Conservation (phyloP, 1,140 invertebrate species). For the Drosophila lacertosa region DNA sequence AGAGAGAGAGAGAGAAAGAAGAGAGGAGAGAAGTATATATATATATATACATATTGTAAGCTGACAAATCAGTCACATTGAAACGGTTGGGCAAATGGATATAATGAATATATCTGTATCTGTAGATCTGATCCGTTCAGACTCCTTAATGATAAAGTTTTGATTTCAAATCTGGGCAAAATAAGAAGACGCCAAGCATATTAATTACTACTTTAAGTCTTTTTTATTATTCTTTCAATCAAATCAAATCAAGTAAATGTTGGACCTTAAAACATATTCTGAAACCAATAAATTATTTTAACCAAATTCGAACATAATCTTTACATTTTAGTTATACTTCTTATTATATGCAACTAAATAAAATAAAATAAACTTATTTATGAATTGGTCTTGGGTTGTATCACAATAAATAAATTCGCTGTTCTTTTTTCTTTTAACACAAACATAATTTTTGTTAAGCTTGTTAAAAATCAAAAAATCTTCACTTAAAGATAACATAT, state of each 20-base stretch:
- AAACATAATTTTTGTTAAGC: no score
- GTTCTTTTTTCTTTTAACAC: no score
- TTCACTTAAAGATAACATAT: no score
- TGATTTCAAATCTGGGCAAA: conserved; percentile 59
- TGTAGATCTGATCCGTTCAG: conserved; percentile 44
- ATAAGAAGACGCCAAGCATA: conserved; percentile 53
- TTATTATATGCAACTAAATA: conserved; percentile 53
- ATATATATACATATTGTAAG: conserved; percentile 14
- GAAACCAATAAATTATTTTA: conserved; percentile 79
- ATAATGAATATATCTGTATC: conserved; percentile 46
- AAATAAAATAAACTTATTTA: conserved; percentile 45
- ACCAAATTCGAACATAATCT: conserved; percentile 65
- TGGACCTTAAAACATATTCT: conserved; percentile 61
- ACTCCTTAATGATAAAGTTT: conserved; percentile 47
- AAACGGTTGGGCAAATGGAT: conserved; percentile 28
- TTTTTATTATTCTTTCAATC: conserved; percentile 63
- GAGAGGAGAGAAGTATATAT: conserved; percentile 24
- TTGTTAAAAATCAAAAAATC: no score
- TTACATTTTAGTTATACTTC: conserved; percentile 48
- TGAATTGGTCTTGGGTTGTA: conserved; percentile 39
- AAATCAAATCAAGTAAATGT: conserved; percentile 51
- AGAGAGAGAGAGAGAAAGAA: conserved; percentile 11
- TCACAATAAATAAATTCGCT: conserved; percentile 32
- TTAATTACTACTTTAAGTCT: conserved; percentile 62
- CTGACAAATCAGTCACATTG: conserved; percentile 30